These are phyloP conservation scores for Cliona cf. orientalis DNA, from an alignment of 37 sponge, comb jelly and placozoan species.

Conservation along the genomic window DNA sequence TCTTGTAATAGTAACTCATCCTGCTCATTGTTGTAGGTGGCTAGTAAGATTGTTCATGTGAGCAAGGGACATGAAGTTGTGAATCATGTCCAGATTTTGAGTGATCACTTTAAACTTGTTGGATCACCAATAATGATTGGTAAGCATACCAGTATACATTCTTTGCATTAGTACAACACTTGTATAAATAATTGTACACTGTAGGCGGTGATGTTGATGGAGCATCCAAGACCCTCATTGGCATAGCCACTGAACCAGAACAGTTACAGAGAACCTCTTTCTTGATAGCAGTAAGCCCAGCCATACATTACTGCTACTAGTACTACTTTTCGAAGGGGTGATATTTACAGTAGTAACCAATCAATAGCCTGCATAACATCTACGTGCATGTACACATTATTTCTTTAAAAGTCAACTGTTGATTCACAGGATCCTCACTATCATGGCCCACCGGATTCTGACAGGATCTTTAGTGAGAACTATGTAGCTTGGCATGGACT, in stretches of 20 bases:
- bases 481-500: slow-evolving; percentile 34
- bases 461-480: not conserved
- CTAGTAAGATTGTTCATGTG: slow-evolving; percentile 56
- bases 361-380: too few relatives aligned
- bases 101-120: slow-evolving; percentile 65
- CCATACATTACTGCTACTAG: not conserved
- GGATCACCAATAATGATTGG: slow-evolving; percentile 97
- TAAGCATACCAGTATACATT: not conserved
- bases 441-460: not conserved
- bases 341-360: too few relatives aligned
- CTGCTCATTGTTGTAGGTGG: slow-evolving; percentile 23
- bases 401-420: not conserved
- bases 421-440: slow-evolving; percentile 47
- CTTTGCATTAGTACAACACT: not conserved
- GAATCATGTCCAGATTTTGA: slow-evolving; percentile 10
- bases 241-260: slow-evolving; percentile 6
- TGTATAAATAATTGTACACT: not conserved
- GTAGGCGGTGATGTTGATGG: slow-evolving; percentile 68
- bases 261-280: not conserved
- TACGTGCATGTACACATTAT: too few relatives aligned
- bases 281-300: slow-evolving; percentile 46
- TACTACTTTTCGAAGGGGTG: not conserved
- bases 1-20: not conserved
- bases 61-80: slow-evolving; percentile 25
- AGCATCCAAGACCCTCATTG: slow-evolving; percentile 63